Evolutionary conservation across 2,797 vertebrate genomes (phyloP).

Genomic region (Tachyglossus aculeatus): DNA sequence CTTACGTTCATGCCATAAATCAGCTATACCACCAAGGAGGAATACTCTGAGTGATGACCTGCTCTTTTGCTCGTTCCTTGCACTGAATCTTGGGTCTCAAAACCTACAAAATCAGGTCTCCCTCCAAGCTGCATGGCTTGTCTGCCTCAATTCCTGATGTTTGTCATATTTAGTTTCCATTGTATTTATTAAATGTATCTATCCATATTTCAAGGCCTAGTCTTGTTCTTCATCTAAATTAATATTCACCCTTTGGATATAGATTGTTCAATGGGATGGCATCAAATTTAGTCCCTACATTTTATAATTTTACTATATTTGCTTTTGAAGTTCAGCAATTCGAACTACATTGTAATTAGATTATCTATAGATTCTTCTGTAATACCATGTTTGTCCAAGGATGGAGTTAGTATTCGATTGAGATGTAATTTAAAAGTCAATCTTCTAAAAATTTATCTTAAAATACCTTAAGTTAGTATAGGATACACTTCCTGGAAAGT

Average conservation of each 20-base stretch:
- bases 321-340: constrained; percentile 5
- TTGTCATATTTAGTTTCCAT: too few species aligned
- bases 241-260: not conserved
- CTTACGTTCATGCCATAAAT: not conserved
- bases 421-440: not conserved
- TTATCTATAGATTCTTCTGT: constrained; percentile 12
- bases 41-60: too few species aligned
- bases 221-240: not conserved
- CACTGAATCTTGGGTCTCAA: too few species aligned
- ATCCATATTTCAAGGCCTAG: not conserved
- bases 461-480: constrained; percentile 31
- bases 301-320: constrained; percentile 2
- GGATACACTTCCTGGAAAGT: constrained; percentile 31
- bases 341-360: constrained; percentile 26
- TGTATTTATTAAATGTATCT: constrained; percentile 2
- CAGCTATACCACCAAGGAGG: too few species aligned
- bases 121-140: too few species aligned
- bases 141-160: too few species aligned
- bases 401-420: not conserved
- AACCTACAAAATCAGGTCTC: too few species aligned
- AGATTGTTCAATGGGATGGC: not conserved
- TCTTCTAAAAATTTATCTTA: constrained; percentile 18
- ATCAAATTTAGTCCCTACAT: not conserved
- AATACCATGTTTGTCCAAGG: not conserved
- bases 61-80: too few species aligned